Percentiles rank a stretch among this genome's conserved stretches.
These are phyloP conservation scores for Himalopsyche tibetana DNA, from an alignment of 2,888 invertebrate genomes.

Conservation along the genomic window DNA sequence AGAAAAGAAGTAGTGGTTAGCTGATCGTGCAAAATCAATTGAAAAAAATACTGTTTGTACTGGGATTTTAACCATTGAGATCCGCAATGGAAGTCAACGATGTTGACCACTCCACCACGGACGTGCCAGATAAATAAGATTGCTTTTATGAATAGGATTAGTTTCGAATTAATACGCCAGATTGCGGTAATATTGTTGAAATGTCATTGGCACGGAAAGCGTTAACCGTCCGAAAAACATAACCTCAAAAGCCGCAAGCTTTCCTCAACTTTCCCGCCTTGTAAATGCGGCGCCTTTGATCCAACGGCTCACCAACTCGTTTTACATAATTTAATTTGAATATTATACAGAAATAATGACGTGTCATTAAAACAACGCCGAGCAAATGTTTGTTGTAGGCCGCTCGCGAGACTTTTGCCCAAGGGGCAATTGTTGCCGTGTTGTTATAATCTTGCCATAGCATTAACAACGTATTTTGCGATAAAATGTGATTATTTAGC, in stretches of 20 bases:
- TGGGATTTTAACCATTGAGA: no score
- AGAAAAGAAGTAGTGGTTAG: no score
- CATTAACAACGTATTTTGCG: conserved; percentile 49
- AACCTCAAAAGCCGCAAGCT: conserved; percentile 57
- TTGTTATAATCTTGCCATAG: conserved; percentile 32
- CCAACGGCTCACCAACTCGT: conserved; percentile 57
- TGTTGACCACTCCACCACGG: no score
- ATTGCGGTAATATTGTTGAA: no score
- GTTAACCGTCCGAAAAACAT: conserved; percentile 53
- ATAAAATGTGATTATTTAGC: conserved; percentile 49
- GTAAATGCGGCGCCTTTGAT: conserved; percentile 57
- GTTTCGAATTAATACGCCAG: no score
- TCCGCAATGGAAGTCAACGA: no score
- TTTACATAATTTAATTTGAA: conserved; percentile 65
- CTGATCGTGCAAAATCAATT: no score
- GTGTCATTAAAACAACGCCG: conserved; percentile 64
- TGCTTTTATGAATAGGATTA: no score
- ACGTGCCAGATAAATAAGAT: no score
- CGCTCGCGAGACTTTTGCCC: conserved; percentile 51
- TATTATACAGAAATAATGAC: conserved; percentile 64
- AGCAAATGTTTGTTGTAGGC: conserved; percentile 64
- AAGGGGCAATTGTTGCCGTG: conserved; percentile 38
- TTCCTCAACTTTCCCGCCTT: conserved; percentile 50
- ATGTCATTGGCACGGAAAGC: conserved; percentile 7
- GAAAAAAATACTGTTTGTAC: no score